Conservation (phyloP, 2,797 vertebrate genomes). For the Galaxias olidus region DNA sequence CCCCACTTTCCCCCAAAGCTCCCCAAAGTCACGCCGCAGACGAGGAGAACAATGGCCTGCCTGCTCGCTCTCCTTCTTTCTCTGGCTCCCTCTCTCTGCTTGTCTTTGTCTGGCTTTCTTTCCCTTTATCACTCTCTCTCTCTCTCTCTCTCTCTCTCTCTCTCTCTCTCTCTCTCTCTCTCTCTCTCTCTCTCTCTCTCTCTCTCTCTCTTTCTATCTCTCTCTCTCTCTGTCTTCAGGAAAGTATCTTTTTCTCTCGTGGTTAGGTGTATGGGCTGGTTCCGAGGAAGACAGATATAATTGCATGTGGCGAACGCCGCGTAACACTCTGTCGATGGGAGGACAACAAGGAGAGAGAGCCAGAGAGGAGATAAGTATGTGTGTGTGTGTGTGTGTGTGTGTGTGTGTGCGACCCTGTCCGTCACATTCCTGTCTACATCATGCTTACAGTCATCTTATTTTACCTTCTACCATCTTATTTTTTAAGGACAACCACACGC, state of each 20-base stretch:
- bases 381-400: slow-evolving; percentile 1
- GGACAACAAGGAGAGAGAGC: neutral
- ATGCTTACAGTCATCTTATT: too few species aligned
- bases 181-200: neutral
- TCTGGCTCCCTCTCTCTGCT: neutral
- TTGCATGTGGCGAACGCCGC: neutral
- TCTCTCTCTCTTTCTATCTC: neutral
- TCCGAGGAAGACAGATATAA: slow-evolving; percentile 5
- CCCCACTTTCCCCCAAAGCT: slow-evolving; percentile 41
- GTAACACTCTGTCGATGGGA: neutral
- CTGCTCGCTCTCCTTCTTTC: neutral
- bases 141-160: slow-evolving; percentile 16
- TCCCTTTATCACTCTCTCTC: neutral
- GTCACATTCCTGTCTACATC: neutral
- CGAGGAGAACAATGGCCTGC: slow-evolving; percentile 45
- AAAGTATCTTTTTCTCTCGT: too few species aligned
- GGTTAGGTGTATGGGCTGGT: too few species aligned
- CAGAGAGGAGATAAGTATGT: neutral
- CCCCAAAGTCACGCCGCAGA: slow-evolving; percentile 38
- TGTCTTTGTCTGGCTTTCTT: slow-evolving; percentile 12
- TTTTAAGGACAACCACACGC: neutral
- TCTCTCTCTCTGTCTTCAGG: neutral
- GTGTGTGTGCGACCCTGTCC: neutral
- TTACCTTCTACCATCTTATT: too few species aligned
- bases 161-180: slow-evolving; percentile 6